A percentile compares a stretch with the other conserved stretches of the same genome.
Evolutionary conservation across 2,888 invertebrate genomes (phyloP).

Genomic region (Netelia virgata): DNA sequence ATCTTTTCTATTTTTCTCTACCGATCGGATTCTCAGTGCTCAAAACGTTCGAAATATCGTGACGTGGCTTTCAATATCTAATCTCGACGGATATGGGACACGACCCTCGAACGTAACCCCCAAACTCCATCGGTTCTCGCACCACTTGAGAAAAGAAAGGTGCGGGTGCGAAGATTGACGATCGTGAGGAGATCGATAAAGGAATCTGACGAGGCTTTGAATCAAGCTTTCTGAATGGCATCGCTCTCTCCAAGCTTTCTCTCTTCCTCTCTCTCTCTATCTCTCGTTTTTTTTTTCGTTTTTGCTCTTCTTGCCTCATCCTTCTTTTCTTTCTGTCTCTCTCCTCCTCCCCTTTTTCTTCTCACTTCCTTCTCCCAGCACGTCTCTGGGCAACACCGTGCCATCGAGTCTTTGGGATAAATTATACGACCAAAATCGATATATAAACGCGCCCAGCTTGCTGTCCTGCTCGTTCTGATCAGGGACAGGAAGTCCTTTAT

Average conservation of each 20-base stretch:
- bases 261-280: not conserved
- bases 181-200: constrained; percentile 63
- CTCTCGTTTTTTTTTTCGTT: constrained; percentile 19
- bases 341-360: not conserved
- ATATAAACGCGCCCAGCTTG: constrained; percentile 33
- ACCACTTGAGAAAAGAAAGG: constrained; percentile 33
- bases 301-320: constrained; percentile 1
- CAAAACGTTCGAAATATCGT: constrained; percentile 59
- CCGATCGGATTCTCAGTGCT: constrained; percentile 42
- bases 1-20: constrained; percentile 24
- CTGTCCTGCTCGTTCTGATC: constrained; percentile 24
- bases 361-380: constrained; percentile 6
- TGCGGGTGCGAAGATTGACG: constrained; percentile 61
- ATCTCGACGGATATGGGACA: constrained; percentile 56
- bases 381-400: not conserved
- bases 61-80: constrained; percentile 60
- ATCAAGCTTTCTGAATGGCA: constrained; percentile 62
- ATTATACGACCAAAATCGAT: constrained; percentile 41
- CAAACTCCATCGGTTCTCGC: constrained; percentile 14
- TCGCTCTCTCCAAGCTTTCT: constrained; percentile 22
- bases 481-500: constrained; percentile 24
- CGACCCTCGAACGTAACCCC: constrained; percentile 54
- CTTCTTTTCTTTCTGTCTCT: not conserved
- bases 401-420: constrained; percentile 29
- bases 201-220: constrained; percentile 67